phyloP scores from a whole-genome alignment of 1,140 invertebrate species.

The Drosophila parvula region DNA sequence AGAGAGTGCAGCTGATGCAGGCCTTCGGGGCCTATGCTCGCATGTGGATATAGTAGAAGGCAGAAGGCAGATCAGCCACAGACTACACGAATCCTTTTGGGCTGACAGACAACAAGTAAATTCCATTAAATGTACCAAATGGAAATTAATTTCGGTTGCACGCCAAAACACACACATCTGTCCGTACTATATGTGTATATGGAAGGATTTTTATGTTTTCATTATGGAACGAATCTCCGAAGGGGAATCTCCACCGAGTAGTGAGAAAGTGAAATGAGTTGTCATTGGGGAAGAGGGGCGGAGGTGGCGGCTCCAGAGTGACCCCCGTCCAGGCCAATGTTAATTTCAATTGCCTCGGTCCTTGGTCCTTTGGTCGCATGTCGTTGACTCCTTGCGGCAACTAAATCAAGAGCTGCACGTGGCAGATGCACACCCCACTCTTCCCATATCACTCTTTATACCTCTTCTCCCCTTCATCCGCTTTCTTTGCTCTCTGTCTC shows the following conservation, averaged over 20 bases:
- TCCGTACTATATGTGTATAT: background rate
- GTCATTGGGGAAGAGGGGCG: constrained; percentile 6
- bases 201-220: constrained; percentile 49
- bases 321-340: constrained; percentile 41
- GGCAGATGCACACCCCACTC: constrained; percentile 59
- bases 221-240: constrained; percentile 25
- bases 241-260: constrained; percentile 20
- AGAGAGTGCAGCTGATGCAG: constrained; percentile 31
- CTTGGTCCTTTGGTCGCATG: constrained; percentile 44
- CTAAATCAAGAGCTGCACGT: constrained; percentile 74
- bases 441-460: constrained; percentile 9
- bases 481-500: constrained; percentile 35
- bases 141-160: constrained; percentile 69
- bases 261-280: constrained; percentile 72
- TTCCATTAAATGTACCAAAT: constrained; percentile 75
- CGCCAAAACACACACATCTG: constrained; percentile 15
- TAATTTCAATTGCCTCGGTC: constrained; percentile 67
- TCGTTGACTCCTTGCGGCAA: constrained; percentile 63
- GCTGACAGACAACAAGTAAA: constrained; percentile 71
- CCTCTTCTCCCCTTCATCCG: background rate
- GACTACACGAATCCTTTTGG: constrained; percentile 25
- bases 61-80: constrained; percentile 12
- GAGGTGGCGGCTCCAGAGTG: constrained; percentile 6
- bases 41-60: background rate
- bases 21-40: background rate